These are phyloP conservation scores for Eupithecia insigniata DNA, from an alignment of 2,888 invertebrate genomes.

Conservation along the genomic window DNA sequence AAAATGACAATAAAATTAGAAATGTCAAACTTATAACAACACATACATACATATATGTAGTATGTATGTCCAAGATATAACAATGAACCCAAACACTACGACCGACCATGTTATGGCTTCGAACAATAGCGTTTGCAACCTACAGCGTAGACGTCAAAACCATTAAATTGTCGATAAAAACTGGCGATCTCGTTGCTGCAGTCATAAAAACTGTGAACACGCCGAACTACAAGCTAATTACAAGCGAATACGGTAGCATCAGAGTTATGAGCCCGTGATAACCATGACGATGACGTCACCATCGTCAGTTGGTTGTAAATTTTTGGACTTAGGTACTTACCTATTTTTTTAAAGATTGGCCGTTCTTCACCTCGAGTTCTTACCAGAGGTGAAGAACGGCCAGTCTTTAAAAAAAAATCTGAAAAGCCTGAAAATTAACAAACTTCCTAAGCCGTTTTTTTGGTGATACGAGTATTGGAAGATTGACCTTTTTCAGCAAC, in stretches of 20 bases:
- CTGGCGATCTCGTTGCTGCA: conserved; percentile 17
- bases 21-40: too few relatives aligned
- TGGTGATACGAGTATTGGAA: background rate
- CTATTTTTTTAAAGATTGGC: too few relatives aligned
- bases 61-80: background rate
- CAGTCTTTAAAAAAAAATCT: background rate
- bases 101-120: background rate
- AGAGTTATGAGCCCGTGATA: background rate
- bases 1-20: too few relatives aligned
- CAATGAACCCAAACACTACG: background rate
- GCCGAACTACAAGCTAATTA: conserved; percentile 33
- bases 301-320: background rate
- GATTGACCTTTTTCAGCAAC: background rate
- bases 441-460: background rate
- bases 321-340: background rate
- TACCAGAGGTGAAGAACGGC: background rate
- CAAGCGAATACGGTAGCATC: conserved; percentile 8
- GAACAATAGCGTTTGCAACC: background rate
- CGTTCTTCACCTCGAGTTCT: too few relatives aligned
- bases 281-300: background rate
- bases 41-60: too few relatives aligned
- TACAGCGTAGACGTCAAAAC: background rate
- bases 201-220: conserved; percentile 1
- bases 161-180: conserved; percentile 14
- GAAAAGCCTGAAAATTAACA: background rate